A percentile compares a stretch with the other conserved stretches of the same genome.
Conservation (phyloP, 2,113 vertebrate genomes). For the Gasterosteus aculeatus region DNA sequence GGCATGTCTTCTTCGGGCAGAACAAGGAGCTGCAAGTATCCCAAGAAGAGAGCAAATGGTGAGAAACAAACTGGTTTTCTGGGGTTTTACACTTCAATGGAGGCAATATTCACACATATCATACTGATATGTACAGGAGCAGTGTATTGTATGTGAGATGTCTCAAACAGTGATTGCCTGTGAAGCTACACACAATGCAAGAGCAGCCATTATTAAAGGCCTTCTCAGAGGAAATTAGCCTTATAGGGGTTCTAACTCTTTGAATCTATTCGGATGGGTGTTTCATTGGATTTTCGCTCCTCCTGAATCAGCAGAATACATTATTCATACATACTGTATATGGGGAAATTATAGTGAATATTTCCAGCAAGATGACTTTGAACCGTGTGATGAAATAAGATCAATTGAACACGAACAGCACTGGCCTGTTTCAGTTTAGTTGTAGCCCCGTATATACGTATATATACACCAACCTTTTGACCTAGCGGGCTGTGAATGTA, state of each 20-base stretch:
- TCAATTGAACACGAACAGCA: constrained; percentile 37
- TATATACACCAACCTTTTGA: constrained; percentile 30
- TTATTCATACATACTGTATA: constrained; percentile 52
- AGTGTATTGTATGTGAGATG: not conserved
- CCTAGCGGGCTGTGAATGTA: constrained; percentile 38
- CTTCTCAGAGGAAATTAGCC: constrained; percentile 32
- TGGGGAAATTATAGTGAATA: constrained; percentile 53
- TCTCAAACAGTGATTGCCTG: not conserved
- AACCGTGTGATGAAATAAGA: constrained; percentile 41
- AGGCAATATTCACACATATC: constrained; percentile 4
- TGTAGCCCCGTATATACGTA: not conserved
- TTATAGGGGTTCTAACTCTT: constrained; percentile 19
- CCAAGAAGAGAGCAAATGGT: constrained; percentile 95
- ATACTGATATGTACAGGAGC: not conserved
- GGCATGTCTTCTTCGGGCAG: constrained; percentile 90
- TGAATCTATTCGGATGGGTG: constrained; percentile 53
- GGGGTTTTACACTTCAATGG: not conserved
- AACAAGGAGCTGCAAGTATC: constrained; percentile 89
- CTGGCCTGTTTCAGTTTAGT: constrained; percentile 28
- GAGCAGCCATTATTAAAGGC: constrained; percentile 14
- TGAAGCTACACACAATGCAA: constrained; percentile 4
- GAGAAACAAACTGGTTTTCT: constrained; percentile 45
- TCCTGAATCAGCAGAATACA: constrained; percentile 57
- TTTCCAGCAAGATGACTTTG: constrained; percentile 42
- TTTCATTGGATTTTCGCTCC: constrained; percentile 54